Percentiles rank a stretch among this genome's conserved stretches.
Conservation (phyloP, 1,140 invertebrate genomes). For the Neodiprion fabricii region DNA sequence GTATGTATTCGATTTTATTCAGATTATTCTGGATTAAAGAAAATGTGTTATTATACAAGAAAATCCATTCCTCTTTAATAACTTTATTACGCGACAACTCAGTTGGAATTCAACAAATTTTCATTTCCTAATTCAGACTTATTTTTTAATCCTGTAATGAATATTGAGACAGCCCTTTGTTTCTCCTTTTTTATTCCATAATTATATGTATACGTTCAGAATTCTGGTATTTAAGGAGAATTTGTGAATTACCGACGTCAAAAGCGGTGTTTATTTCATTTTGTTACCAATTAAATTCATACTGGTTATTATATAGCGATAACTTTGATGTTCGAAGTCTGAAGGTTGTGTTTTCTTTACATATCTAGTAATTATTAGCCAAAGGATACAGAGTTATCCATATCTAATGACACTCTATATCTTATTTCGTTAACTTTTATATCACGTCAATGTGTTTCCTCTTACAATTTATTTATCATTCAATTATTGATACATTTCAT, state of each 20-base stretch:
- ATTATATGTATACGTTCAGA: neutral
- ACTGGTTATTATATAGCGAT: neutral
- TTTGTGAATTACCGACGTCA: neutral
- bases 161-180: neutral
- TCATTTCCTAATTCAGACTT: neutral
- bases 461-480: neutral
- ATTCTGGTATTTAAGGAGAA: neutral
- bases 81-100: too few relatives aligned
- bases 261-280: neutral
- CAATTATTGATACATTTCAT: neutral
- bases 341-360: neutral
- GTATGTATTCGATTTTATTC: too few relatives aligned
- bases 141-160: neutral
- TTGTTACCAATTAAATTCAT: neutral
- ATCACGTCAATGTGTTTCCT: neutral
- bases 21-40: too few relatives aligned
- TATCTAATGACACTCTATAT: neutral
- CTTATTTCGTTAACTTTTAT: neutral
- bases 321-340: neutral
- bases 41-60: too few relatives aligned
- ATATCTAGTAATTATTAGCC: neutral
- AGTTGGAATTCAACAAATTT: too few relatives aligned
- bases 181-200: neutral
- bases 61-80: too few relatives aligned
- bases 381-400: neutral